Percentiles rank a stretch among this genome's conserved stretches.
Conservation (phyloP, 1,140 invertebrate species). For the Notospermus geniculatus region DNA sequence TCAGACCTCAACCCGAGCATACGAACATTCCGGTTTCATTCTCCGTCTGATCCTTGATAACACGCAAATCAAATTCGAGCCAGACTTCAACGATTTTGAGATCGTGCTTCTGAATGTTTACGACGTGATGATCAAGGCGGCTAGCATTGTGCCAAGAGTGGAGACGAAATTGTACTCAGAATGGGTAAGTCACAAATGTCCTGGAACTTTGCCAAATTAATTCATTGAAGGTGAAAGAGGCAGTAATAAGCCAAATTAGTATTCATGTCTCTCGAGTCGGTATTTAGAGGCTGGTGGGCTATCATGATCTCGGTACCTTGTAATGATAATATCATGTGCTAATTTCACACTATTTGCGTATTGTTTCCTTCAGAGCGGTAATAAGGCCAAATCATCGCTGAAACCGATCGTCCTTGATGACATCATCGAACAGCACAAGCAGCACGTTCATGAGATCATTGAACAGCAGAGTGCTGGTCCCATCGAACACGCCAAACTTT, state of each 20-base stretch:
- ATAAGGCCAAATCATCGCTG: conserved; percentile 43
- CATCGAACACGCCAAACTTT: conserved; percentile 48
- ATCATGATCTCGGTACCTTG: background rate
- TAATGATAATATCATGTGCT: background rate
- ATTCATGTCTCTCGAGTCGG: background rate
- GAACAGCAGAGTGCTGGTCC: conserved; percentile 47
- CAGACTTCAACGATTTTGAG: conserved; percentile 72
- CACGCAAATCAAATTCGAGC: conserved; percentile 73
- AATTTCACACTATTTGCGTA: too few species aligned
- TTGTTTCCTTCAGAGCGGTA: conserved; percentile 34
- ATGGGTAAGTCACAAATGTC: conserved; percentile 51
- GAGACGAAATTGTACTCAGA: conserved; percentile 64
- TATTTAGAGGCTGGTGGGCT: background rate
- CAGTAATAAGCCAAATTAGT: too few species aligned
- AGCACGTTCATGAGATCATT: conserved; percentile 43
- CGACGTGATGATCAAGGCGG: conserved; percentile 70
- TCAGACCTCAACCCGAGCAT: conserved; percentile 40
- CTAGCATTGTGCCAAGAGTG: conserved; percentile 69
- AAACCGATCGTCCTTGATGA: conserved; percentile 51
- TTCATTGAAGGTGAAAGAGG: too few species aligned
- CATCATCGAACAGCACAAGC: conserved; percentile 48
- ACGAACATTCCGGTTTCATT: conserved; percentile 70
- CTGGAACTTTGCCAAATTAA: conserved; percentile 63
- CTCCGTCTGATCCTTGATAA: conserved; percentile 69
- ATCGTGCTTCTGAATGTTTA: conserved; percentile 70